phyloP scores from a whole-genome alignment of 2,797 vertebrate genomes.

The Sphenodon punctatus region DNA sequence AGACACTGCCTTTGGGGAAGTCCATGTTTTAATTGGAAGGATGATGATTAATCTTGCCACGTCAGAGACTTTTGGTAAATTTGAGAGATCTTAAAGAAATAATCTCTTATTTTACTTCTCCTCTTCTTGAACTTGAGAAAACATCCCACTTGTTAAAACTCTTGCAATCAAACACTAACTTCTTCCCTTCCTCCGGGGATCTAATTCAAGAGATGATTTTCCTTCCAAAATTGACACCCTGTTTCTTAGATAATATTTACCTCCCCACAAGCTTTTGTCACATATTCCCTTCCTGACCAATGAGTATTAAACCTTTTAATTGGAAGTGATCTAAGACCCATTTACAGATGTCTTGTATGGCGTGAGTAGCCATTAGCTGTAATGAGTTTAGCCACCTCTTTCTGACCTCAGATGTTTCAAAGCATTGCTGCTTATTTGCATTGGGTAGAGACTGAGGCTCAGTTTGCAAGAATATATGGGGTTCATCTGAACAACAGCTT shows the following conservation, averaged over 20 bases:
- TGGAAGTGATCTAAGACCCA: background rate
- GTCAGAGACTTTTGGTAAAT: conserved; percentile 22
- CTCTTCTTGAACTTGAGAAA: background rate
- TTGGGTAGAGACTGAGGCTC: background rate
- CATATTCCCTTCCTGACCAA: background rate
- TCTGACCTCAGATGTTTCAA: background rate
- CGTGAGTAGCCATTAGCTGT: background rate
- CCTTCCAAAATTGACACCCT: background rate
- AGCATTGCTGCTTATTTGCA: background rate
- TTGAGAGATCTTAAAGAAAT: conserved; percentile 1
- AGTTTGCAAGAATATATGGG: background rate
- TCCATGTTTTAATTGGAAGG: conserved; percentile 34
- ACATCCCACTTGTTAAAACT: conserved; percentile 27
- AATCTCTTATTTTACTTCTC: conserved; percentile 20
- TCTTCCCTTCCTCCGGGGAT: no score
- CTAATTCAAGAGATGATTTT: background rate
- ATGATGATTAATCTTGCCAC: conserved; percentile 17
- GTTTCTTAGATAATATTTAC: background rate
- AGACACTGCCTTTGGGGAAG: conserved; percentile 53
- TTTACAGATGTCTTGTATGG: fast-evolving
- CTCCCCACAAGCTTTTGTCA: background rate
- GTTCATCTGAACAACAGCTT: background rate
- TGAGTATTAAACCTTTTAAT: fast-evolving
- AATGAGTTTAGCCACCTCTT: background rate
- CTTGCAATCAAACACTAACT: no score